These are phyloP conservation scores for Charaxes varanes DNA, from an alignment of 1,140 invertebrate species.

Conservation along the genomic window DNA sequence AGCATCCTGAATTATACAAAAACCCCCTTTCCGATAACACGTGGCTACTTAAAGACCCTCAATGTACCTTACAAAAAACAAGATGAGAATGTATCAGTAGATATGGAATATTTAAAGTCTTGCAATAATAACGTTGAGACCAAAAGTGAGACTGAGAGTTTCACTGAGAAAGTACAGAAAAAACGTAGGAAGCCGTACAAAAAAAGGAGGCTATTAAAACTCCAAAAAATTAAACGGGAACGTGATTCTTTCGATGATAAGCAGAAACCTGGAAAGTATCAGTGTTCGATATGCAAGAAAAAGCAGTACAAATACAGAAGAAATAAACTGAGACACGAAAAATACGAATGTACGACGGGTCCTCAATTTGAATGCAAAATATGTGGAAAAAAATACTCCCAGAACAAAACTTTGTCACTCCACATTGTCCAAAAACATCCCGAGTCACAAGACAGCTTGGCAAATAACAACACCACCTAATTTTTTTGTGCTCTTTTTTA, in stretches of 20 bases:
- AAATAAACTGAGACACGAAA: constrained; percentile 62
- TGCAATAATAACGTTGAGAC: constrained; percentile 17
- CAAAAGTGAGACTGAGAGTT: constrained; percentile 8
- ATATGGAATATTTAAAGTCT: too few relatives aligned
- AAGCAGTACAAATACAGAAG: constrained; percentile 63
- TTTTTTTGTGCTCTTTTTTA: constrained; percentile 11
- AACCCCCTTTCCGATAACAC: constrained; percentile 61
- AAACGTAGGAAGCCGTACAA: constrained; percentile 29
- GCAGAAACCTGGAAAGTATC: constrained; percentile 30
- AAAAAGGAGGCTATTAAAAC: constrained; percentile 25
- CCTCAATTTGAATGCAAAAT: constrained; percentile 67
- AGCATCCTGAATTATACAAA: constrained; percentile 44
- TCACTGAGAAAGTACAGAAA: constrained; percentile 23
- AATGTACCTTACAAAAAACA: too few relatives aligned
- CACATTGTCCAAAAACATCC: constrained; percentile 69
- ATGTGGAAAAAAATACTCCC: constrained; percentile 58
- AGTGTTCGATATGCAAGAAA: constrained; percentile 60
- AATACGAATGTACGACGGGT: constrained; percentile 67
- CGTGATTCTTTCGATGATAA: constrained; percentile 5
- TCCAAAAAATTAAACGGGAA: constrained; percentile 25
- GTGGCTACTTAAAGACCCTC: constrained; percentile 47
- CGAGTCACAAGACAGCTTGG: constrained; percentile 5
- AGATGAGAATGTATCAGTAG: too few relatives aligned
- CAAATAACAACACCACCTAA: too few relatives aligned
- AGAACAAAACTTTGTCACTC: constrained; percentile 66